phyloP scores from a whole-genome alignment of 2,113 vertebrate species.

The Ornithorhynchus anatinus region DNA sequence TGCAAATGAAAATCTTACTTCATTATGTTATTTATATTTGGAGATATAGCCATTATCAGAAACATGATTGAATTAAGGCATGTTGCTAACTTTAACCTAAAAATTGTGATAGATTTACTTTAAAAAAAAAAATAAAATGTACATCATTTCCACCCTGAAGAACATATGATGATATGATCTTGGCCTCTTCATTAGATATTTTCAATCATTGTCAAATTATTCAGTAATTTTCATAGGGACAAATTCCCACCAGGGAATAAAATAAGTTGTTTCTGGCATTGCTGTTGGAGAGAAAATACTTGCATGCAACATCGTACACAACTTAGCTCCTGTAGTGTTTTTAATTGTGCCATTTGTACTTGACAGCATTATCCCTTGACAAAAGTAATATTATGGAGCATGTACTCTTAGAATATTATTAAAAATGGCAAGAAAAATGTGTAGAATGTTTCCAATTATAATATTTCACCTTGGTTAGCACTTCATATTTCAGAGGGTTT shows the following conservation, averaged over 20 bases:
- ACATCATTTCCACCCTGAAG: constrained; percentile 17
- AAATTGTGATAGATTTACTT: constrained; percentile 19
- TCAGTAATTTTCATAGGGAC: constrained; percentile 20
- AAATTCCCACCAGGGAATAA: constrained; percentile 26
- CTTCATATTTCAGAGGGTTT: constrained; percentile 10
- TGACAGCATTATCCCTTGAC: constrained; percentile 50
- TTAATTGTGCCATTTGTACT: constrained; percentile 58
- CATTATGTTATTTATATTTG: no score
- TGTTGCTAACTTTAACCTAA: constrained; percentile 27
- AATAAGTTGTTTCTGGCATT: constrained; percentile 38
- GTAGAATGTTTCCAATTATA: constrained; percentile 7
- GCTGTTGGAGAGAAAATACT: constrained; percentile 20
- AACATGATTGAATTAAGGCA: not conserved
- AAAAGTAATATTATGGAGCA: constrained; percentile 22
- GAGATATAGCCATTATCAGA: not conserved
- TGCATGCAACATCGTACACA: constrained; percentile 32
- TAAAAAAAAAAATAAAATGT: constrained; percentile 27
- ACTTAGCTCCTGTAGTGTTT: constrained; percentile 34
- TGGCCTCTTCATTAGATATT: constrained; percentile 13
- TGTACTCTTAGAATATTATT: constrained; percentile 40
- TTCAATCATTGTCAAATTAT: not conserved
- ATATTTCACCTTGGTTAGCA: constrained; percentile 19
- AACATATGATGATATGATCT: constrained; percentile 4
- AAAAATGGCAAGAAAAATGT: constrained; percentile 42
- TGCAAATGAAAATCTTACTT: no score